phyloP scores from a whole-genome alignment of 2,797 vertebrate species.

The Hypotaenidia okinawae region DNA sequence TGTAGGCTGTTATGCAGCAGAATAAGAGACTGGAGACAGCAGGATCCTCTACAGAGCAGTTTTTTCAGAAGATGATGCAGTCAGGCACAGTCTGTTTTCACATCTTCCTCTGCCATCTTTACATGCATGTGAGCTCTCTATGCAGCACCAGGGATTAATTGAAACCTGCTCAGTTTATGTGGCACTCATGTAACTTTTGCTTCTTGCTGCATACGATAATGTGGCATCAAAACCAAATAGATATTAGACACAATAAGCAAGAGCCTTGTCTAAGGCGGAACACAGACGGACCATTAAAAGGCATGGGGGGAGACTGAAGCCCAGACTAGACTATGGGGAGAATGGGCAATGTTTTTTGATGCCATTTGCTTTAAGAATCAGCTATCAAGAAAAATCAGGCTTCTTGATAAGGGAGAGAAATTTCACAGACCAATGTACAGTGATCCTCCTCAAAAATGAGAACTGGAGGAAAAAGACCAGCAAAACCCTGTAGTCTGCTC shows the following conservation, averaged over 20 bases:
- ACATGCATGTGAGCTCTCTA: background rate
- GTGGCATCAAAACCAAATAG: background rate
- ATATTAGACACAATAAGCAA: background rate
- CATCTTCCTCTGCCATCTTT: background rate
- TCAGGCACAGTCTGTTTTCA: background rate
- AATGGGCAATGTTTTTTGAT: background rate
- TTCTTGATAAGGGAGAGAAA: background rate
- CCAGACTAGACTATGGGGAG: background rate
- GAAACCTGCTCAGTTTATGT: background rate
- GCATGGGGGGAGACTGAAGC: background rate
- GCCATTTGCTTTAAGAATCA: background rate
- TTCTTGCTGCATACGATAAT: background rate
- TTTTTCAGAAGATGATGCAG: background rate
- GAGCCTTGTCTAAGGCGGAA: background rate
- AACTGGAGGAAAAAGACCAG: background rate
- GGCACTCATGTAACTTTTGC: background rate
- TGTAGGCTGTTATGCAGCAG: background rate
- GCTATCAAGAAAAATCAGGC: background rate
- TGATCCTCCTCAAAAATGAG: background rate
- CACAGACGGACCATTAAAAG: background rate
- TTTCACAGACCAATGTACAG: background rate
- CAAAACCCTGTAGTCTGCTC: background rate
- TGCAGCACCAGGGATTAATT: background rate
- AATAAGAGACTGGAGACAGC: background rate
- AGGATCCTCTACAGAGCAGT: background rate